Conservation (phyloP, 1,140 invertebrate species). For the Drosophila lacertosa region DNA sequence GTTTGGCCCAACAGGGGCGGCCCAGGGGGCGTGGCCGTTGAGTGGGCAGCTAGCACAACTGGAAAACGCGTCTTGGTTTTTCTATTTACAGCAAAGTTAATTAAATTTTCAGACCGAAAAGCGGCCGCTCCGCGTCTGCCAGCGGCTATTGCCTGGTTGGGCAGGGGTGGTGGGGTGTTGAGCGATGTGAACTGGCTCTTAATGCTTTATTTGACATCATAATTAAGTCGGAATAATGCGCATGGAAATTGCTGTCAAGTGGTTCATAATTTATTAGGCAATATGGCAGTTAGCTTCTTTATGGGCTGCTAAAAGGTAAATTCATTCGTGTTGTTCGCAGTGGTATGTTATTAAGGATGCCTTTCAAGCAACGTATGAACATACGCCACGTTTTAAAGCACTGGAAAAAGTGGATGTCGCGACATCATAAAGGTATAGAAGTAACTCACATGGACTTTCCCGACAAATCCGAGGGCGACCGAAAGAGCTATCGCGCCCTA, state of each 20-base stretch:
- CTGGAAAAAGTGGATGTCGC: constrained; percentile 23
- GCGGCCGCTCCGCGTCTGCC: constrained; percentile 14
- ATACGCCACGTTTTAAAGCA: constrained; percentile 19
- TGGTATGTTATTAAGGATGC: constrained; percentile 27
- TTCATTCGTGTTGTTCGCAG: constrained; percentile 1
- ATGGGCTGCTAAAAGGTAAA: constrained; percentile 34
- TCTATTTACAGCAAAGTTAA: constrained; percentile 65
- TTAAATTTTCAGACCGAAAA: constrained; percentile 73
- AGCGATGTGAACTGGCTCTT: constrained; percentile 10
- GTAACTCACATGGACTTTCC: constrained; percentile 29
- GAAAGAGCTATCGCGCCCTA: constrained; percentile 44
- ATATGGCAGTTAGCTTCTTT: constrained; percentile 33
- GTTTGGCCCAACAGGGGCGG: constrained; percentile 21
- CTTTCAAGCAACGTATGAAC: constrained; percentile 23
- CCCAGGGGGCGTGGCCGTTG: no score
- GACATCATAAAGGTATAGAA: background rate
- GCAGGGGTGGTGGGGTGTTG: background rate
- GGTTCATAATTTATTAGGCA: constrained; percentile 62
- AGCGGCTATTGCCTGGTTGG: constrained; percentile 14
- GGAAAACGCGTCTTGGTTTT: constrained; percentile 29
- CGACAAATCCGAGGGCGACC: constrained; percentile 59
- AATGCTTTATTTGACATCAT: constrained; percentile 73
- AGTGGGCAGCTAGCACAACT: background rate
- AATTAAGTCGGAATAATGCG: constrained; percentile 75
- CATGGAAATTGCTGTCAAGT: constrained; percentile 67